Evolutionary conservation across 1,140 invertebrate species (phyloP), one percentile per base, ranked within the genome.

Genomic region (Phocides pigmalion): DNA sequence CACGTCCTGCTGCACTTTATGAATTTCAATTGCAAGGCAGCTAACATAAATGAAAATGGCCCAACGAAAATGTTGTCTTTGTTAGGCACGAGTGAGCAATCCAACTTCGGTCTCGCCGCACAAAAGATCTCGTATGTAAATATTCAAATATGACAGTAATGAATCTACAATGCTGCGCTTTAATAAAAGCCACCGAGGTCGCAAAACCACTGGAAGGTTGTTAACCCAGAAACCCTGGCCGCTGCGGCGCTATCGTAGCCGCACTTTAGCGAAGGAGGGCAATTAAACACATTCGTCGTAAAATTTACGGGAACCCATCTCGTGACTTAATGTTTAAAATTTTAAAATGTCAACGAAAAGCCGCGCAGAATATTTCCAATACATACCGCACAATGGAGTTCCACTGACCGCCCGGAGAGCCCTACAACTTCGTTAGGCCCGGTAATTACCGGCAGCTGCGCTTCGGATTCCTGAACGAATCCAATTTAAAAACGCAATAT

Each of bases 401-500:
- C 4, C 19, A 15, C 54, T 46, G 41, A 28, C 39, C 53, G 54
- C 22, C 20, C 12, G 41, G 25, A 58, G 54, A 35, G 54, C 41
- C 22, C 25, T 46, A 22, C 41, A 17, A 58, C 39, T 28, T 42
- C 39, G 14, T 22, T 39, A 11, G 41, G 19, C 22, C 15, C 17
- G 17, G 56, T 47, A 49, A 47, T 61, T 37, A 47, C 25, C 32
- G 56, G 56, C 56, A 47, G 56, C 56, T 47, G 44, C 44, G 56
- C 49, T 49, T 22, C 28, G 16, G 28, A 47, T 46, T 32, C 28
- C 42, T 61, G 25, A 61, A 61, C 44, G 56, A 61, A 61, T 22
- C 44, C 44, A 61, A 61, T 61, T 61, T 47, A 49, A 61, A 61
- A 49, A 39, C 42, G 56, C 28, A 61, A 22, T 49, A 49, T 39